Evolutionary conservation across 2,888 invertebrate genomes (phyloP).

Genomic region (Mythimna ferrago): DNA sequence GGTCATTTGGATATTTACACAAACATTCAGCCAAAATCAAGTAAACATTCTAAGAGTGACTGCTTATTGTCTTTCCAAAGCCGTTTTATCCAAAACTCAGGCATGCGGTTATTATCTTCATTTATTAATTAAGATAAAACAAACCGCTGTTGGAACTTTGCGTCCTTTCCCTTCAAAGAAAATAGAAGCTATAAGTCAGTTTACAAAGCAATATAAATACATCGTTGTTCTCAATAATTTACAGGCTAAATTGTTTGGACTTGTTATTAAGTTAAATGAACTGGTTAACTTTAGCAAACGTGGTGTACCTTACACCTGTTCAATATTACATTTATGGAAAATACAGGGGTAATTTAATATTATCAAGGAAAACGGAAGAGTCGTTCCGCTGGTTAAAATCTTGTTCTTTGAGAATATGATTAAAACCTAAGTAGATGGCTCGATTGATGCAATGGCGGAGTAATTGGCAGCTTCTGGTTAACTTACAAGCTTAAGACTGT

Average conservation of each 20-base stretch:
- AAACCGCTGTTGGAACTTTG: constrained; percentile 59
- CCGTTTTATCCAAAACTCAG: constrained; percentile 41
- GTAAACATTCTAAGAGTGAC: neutral
- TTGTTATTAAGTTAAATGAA: constrained; percentile 52
- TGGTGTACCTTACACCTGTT: constrained; percentile 41
- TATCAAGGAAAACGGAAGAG: constrained; percentile 2
- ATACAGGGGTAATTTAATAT: constrained; percentile 6
- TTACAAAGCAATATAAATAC: constrained; percentile 58
- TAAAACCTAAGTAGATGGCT: neutral
- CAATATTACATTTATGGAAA: constrained; percentile 38
- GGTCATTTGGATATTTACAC: neutral
- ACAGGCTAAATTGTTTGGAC: constrained; percentile 48
- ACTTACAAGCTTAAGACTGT: neutral
- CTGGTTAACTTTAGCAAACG: constrained; percentile 38
- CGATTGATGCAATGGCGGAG: neutral
- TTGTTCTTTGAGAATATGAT: constrained; percentile 19
- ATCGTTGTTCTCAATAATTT: constrained; percentile 60
- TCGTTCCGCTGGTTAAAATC: neutral
- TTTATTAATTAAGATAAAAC: constrained; percentile 68
- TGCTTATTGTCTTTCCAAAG: constrained; percentile 7
- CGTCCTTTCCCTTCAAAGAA: constrained; percentile 46
- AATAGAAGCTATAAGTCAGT: constrained; percentile 59
- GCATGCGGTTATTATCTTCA: constrained; percentile 64
- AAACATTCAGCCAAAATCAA: neutral
- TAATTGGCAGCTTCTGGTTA: neutral